Evolutionary conservation across 2,113 vertebrate genomes (phyloP).

Genomic region (Urocynchramus pylzowi): DNA sequence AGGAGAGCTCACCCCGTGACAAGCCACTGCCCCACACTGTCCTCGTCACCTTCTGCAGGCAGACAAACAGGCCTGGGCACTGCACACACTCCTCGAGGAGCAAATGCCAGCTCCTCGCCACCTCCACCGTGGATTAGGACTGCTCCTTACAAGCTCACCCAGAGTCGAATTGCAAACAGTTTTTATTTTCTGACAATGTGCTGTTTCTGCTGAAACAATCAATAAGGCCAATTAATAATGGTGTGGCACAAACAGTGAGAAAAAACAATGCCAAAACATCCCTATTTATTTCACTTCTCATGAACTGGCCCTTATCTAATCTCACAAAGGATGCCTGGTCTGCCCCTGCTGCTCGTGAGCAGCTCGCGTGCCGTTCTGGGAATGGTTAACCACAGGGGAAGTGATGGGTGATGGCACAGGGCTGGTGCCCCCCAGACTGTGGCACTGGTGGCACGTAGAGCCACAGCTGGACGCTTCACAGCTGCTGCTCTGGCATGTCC

Average conservation of each 20-base stretch:
- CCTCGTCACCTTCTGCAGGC: not conserved
- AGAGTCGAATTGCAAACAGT: accelerated
- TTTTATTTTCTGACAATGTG: not conserved
- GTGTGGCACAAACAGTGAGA: not conserved
- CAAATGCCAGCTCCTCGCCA: not conserved
- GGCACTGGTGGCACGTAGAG: not conserved
- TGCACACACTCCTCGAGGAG: accelerated
- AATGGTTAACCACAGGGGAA: not conserved
- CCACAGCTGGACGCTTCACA: not conserved
- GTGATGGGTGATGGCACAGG: not conserved
- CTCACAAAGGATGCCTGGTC: not conserved
- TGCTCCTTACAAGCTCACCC: not conserved
- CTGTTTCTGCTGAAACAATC: not conserved
- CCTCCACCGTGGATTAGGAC: not conserved
- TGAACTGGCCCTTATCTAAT: not conserved
- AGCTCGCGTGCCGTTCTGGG: accelerated
- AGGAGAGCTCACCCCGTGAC: accelerated
- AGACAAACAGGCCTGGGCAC: not conserved
- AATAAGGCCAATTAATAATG: not conserved
- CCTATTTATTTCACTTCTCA: not conserved
- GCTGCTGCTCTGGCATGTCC: not conserved
- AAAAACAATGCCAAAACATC: not conserved
- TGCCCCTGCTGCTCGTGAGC: not conserved
- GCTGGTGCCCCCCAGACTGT: accelerated
- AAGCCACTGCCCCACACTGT: accelerated